Conservation (phyloP, 2,888 invertebrate genomes). For the Zootermopsis nevadensis region DNA sequence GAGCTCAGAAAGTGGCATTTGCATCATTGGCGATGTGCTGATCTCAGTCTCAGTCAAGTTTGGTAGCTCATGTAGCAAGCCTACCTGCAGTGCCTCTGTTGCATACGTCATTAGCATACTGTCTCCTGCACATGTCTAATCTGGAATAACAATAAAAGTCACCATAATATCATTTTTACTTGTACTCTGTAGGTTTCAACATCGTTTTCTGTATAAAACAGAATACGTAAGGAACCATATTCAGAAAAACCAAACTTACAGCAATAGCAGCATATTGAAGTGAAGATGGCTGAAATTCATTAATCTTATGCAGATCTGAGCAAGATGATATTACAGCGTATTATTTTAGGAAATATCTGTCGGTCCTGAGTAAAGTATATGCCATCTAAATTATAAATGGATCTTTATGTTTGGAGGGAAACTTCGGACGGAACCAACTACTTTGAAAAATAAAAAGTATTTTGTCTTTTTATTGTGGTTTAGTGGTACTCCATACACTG, state of each 20-base stretch:
- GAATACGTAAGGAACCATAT: background rate
- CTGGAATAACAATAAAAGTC: slow-evolving; percentile 71
- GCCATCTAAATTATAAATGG: too few species aligned
- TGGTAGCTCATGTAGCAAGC: slow-evolving; percentile 55
- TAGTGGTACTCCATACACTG: too few species aligned
- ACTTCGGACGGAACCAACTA: too few species aligned
- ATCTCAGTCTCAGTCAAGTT: slow-evolving; percentile 13
- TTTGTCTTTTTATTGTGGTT: too few species aligned
- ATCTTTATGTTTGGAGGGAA: too few species aligned
- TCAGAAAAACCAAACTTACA: background rate
- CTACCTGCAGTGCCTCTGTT: slow-evolving; percentile 99
- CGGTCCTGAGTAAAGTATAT: too few species aligned
- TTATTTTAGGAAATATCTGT: background rate
- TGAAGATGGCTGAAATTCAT: slow-evolving; percentile 3
- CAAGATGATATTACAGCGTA: background rate
- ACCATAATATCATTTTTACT: slow-evolving; percentile 37
- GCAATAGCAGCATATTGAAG: slow-evolving; percentile 1
- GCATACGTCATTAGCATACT: slow-evolving; percentile 94
- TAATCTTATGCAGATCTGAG: background rate
- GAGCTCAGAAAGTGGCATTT: background rate
- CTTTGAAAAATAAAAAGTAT: too few species aligned
- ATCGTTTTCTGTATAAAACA: background rate
- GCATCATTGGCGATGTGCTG: background rate
- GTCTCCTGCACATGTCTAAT: slow-evolving; percentile 99
- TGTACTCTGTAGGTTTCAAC: background rate